Evolutionary conservation across 2,797 vertebrate genomes (phyloP).

Genomic region (Gymnocypris eckloni): DNA sequence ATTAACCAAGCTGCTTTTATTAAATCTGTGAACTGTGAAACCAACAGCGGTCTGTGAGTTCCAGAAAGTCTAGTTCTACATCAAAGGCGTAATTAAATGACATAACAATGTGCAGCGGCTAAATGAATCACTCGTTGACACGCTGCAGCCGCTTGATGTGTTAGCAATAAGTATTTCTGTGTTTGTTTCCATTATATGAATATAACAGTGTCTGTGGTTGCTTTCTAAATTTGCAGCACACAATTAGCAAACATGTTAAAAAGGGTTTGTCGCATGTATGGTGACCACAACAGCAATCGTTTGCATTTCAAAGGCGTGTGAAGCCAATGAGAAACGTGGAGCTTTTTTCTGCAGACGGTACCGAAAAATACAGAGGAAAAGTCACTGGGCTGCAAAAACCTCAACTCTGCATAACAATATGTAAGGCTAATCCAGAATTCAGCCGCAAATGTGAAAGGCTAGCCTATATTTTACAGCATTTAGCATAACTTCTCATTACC

Average conservation of each 20-base stretch:
- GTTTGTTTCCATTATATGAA: slow-evolving; percentile 46
- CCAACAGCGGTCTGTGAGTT: neutral
- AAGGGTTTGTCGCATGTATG: slow-evolving; percentile 60
- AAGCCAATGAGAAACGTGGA: slow-evolving; percentile 50
- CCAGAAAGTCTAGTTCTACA: slow-evolving; percentile 33
- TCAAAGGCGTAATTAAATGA: slow-evolving; percentile 35
- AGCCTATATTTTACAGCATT: slow-evolving; percentile 83
- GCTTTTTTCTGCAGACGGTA: slow-evolving; percentile 57
- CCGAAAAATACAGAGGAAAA: slow-evolving; percentile 61
- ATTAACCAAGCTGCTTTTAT: slow-evolving; percentile 40
- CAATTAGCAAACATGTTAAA: slow-evolving; percentile 66
- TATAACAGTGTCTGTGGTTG: slow-evolving; percentile 56
- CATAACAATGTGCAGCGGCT: slow-evolving; percentile 22
- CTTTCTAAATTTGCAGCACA: slow-evolving; percentile 47
- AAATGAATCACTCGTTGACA: slow-evolving; percentile 37
- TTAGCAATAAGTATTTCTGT: slow-evolving; percentile 34
- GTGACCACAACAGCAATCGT: slow-evolving; percentile 64
- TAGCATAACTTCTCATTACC: slow-evolving; percentile 83
- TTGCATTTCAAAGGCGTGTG: slow-evolving; percentile 54
- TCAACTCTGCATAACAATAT: slow-evolving; percentile 81
- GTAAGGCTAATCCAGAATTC: slow-evolving; percentile 72
- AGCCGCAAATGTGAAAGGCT: slow-evolving; percentile 71
- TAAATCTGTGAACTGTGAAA: slow-evolving; percentile 30
- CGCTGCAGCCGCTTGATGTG: neutral
- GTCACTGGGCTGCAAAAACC: slow-evolving; percentile 68